phyloP scores from a whole-genome alignment of 2,113 vertebrate genomes.

The Brachionichthys hirsutus region DNA sequence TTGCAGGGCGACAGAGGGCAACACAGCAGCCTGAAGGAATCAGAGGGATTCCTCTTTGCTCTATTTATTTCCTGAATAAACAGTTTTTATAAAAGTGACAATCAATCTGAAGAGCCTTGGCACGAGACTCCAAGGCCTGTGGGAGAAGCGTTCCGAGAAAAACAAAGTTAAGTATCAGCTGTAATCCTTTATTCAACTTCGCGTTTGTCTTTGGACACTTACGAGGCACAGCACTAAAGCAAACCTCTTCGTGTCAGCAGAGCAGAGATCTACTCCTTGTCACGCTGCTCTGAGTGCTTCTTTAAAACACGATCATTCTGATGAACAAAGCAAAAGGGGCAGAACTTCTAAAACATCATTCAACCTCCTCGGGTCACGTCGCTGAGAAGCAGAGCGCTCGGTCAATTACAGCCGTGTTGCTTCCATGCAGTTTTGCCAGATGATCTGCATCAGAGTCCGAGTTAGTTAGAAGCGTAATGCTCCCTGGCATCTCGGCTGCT shows the following conservation, averaged over 20 bases:
- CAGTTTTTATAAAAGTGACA: constrained; percentile 40
- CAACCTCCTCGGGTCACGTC: constrained; percentile 7
- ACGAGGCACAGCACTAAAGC: constrained; percentile 34
- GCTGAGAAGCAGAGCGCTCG: constrained; percentile 1
- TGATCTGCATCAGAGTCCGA: constrained; percentile 5
- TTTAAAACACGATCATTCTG: constrained; percentile 49
- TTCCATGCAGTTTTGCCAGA: background rate
- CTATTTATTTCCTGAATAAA: constrained; percentile 66
- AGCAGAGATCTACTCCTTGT: constrained; percentile 37
- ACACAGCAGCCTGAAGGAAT: constrained; percentile 28
- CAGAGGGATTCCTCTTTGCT: constrained; percentile 45
- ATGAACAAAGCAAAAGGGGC: constrained; percentile 18
- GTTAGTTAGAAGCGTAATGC: background rate
- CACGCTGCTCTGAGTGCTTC: constrained; percentile 4
- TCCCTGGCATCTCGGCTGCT: constrained; percentile 21
- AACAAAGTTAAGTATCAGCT: constrained; percentile 44
- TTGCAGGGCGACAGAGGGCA: constrained; percentile 13
- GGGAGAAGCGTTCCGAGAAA: constrained; percentile 42
- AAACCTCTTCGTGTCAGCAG: constrained; percentile 43
- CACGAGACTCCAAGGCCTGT: constrained; percentile 32
- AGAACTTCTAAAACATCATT: constrained; percentile 7
- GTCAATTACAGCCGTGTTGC: background rate
- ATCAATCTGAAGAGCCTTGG: constrained; percentile 52
- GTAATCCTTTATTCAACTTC: constrained; percentile 21
- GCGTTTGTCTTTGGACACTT: constrained; percentile 44